Evolutionary conservation across 2,797 vertebrate species (phyloP).

Genomic region (Thamnophis elegans): DNA sequence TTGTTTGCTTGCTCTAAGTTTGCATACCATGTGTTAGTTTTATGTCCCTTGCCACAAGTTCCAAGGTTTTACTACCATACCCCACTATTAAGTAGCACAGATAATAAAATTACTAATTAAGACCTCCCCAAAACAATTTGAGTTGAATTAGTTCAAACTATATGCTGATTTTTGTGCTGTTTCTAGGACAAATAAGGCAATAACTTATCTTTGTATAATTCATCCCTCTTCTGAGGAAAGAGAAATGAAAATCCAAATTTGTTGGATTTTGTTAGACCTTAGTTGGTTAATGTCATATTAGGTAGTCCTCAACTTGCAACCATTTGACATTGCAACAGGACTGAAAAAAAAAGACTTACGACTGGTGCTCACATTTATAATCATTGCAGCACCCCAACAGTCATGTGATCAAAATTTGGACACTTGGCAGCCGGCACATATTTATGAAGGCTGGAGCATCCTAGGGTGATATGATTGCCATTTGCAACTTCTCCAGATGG

Average conservation of each 20-base stretch:
- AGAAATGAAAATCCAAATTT: not conserved
- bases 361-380: not conserved
- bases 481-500: not conserved
- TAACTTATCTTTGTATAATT: not conserved
- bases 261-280: not conserved
- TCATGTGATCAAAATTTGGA: not conserved
- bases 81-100: not conserved
- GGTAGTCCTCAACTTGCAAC: not conserved
- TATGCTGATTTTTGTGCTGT: not conserved
- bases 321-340: not conserved
- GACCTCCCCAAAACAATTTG: not conserved
- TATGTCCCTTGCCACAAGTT: not conserved
- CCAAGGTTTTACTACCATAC: not conserved
- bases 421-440: not conserved
- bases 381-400: not conserved
- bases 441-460: not conserved
- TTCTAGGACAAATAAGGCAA: not conserved
- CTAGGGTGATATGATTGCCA: not conserved
- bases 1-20: not conserved
- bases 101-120: not conserved
- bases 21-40: not conserved
- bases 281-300: not conserved
- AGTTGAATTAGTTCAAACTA: not conserved
- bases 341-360: not conserved
- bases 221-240: not conserved